A percentile compares a stretch with the other conserved stretches of the same genome.
Conservation (phyloP, 2,113 vertebrate species). For the Crotalus viridis region DNA sequence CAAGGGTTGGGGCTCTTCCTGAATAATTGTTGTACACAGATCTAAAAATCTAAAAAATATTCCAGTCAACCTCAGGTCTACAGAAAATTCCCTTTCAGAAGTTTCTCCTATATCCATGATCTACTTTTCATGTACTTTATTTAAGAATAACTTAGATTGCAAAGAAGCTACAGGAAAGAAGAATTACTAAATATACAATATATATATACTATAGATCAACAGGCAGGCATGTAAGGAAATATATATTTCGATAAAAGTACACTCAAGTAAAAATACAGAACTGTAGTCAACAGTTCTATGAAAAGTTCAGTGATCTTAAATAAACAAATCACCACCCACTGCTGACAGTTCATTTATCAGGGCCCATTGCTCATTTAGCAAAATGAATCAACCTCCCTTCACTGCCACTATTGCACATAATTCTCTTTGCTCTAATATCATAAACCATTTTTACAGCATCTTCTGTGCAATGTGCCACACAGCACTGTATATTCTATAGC, state of each 20-base stretch:
- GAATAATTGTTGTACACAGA: neutral
- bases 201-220: conserved; percentile 13
- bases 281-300: conserved; percentile 51
- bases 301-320: conserved; percentile 55
- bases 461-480: conserved; percentile 41
- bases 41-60: neutral
- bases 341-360: conserved; percentile 50
- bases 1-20: neutral
- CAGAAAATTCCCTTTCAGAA: neutral
- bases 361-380: conserved; percentile 47
- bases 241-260: conserved; percentile 44
- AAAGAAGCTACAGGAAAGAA: conserved; percentile 16
- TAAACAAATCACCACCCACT: conserved; percentile 54
- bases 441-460: conserved; percentile 61
- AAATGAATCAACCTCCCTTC: conserved; percentile 30
- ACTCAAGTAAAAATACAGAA: conserved; percentile 47
- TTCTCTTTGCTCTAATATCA: conserved; percentile 48
- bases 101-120: neutral
- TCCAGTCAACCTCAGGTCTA: neutral
- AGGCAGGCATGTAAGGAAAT: conserved; percentile 11
- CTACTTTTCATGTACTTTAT: neutral
- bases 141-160: neutral
- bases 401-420: conserved; percentile 24
- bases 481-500: conserved; percentile 51
- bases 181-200: neutral